Base-by-base conservation (phyloP, 2,113 vertebrate species). In the Cepphus grylle region DNA sequence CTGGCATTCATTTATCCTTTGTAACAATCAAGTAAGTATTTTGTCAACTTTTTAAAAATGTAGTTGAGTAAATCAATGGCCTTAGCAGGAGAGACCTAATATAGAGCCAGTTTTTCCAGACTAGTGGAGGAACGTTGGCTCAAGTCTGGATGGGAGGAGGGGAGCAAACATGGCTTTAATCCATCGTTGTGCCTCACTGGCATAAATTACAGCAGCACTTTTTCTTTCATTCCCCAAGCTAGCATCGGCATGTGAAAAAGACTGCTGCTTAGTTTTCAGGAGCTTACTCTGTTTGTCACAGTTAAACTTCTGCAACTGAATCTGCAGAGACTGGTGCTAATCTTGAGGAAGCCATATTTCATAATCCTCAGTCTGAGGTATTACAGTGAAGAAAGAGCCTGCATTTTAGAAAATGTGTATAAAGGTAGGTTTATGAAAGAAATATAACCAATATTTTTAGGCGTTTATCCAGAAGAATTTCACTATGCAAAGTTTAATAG, bases 11-110 rank as follows among this genome's bases (percentile, higher is more conserved):
- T 90, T 96, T 96, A 91, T 86, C 58, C 88, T 76, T 69, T 94
- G 42, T 92, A 96, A 95, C 77, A 95, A 96, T 79, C 82, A 84
- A 97, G 71, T 74, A 90, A 95, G 76, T 92, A 81, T 95, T 96
- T 92, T 95, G 94, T 92, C 95, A 95, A 91, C 74, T 89, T 92
- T 74, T 82, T 4, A 47, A 85, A 94, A 95, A 95, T 43, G 80
- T 84, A 94, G 82, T 90, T 95, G 88, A 96, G 90, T 96, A 94
- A 96, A 96, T 95, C 95, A 96, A 94, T 94, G 95, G 92, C 91
- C 82, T 93, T 94, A 97, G 94, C 88, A 97, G 91, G 91, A 96
- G 83, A 96, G 86, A 88, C 61, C 69, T 83, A 95, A 86, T 81
- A 94, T 20, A 92, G 56, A 90, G 94, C 94, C 92, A 96, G 80